Base-by-base conservation (phyloP, 2,888 invertebrate species). In the Tipula unca region DNA sequence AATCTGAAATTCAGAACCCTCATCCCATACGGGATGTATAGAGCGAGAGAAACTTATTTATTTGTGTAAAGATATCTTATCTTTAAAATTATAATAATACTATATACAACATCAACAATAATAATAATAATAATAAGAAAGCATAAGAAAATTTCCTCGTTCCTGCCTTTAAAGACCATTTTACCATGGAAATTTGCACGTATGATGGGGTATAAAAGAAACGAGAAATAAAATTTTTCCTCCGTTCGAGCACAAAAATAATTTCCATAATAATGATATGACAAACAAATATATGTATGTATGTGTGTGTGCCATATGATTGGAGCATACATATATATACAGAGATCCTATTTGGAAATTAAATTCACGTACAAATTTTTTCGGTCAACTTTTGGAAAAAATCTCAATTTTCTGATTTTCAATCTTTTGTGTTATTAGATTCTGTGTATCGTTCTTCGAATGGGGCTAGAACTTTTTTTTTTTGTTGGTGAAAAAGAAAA, bases 181-280 rank as follows among this genome's bases (percentile, higher is more conserved):
- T 48, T 54, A 25, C 69, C 69, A 69, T 69, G 69, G 69, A 69
- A 69, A 69, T 69, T 69, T 69, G 25, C 69, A 69, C 69, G 69
- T 69, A 25, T 17, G 4, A n/a, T n/a, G 10, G 2, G 10, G 13
- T 13, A 39, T 10, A 39, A 10, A 39, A 13, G 48, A n/a, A n/a
- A 25, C 48, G 25, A 69, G 25, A 54, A 69, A 69, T 2, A 69
- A 20, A 69, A 69, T 13, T 69, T 14, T 48, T n/a, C 25, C 14
- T 25, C 13, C 25, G 25, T 25, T 69, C 69, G 25, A 69, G 69
- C 20, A 69, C 20, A 25, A 69, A 69, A 20, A 69, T 69, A 69
- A 69, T 69, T 69, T 69, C 69, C 69, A 69, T 69, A 69, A 69
- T 69, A 69, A 69, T 69, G 69, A 69, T 69, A 69, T 69, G 69